These are phyloP conservation scores for Crocallis elinguaria DNA, from an alignment of 2,888 invertebrate genomes.

Conservation along the genomic window DNA sequence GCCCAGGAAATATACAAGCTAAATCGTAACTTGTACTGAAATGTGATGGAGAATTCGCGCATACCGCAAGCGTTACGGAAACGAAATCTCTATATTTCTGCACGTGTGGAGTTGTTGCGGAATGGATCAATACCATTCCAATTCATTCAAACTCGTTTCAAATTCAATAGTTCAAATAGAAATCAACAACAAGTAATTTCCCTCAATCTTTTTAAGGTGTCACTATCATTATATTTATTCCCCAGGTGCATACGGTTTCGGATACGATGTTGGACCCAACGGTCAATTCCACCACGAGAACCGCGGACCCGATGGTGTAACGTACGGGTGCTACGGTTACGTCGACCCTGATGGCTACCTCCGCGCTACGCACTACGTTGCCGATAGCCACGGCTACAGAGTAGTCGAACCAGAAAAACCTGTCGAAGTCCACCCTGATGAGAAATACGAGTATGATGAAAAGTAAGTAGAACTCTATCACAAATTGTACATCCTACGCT, in stretches of 20 bases:
- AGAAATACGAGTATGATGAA: slow-evolving; percentile 73
- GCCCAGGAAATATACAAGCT: too few species aligned
- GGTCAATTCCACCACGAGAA: slow-evolving; percentile 92
- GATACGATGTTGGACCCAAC: slow-evolving; percentile 90
- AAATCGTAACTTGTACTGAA: too few species aligned
- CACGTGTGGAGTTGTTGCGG: too few species aligned
- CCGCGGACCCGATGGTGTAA: slow-evolving; percentile 90
- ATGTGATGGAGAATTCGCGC: too few species aligned
- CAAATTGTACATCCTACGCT: background rate
- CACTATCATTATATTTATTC: slow-evolving; percentile 27
- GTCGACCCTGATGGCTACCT: slow-evolving; percentile 88
- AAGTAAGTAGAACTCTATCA: slow-evolving; percentile 54
- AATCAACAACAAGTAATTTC: background rate
- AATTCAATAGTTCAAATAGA: too few species aligned
- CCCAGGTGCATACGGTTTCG: slow-evolving; percentile 90
- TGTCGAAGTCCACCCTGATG: slow-evolving; percentile 87
- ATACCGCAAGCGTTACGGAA: too few species aligned
- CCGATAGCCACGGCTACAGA: slow-evolving; percentile 91
- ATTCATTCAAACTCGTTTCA: too few species aligned
- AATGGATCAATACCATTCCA: too few species aligned
- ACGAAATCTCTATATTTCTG: too few species aligned
- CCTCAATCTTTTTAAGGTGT: background rate
- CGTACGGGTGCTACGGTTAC: slow-evolving; percentile 92
- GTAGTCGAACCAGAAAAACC: slow-evolving; percentile 88
- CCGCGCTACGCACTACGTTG: slow-evolving; percentile 90